These are phyloP conservation scores for Xiphophorus birchmanni DNA, from an alignment of 2,797 vertebrate genomes.

Conservation along the genomic window DNA sequence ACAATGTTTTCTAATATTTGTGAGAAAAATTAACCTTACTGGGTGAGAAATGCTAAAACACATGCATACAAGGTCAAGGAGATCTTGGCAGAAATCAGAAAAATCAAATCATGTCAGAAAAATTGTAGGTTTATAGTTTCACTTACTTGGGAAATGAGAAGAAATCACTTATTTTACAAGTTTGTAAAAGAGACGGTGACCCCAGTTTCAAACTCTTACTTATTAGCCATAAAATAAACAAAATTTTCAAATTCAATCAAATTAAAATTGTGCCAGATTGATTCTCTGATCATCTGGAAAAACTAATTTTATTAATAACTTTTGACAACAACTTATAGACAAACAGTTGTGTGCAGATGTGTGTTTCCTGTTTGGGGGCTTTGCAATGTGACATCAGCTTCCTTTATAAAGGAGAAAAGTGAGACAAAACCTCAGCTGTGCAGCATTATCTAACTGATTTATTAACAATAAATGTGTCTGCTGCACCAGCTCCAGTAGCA, in stretches of 20 bases:
- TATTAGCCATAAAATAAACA: not conserved
- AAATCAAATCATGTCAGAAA: constrained; percentile 4
- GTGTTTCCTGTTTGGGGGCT: not conserved
- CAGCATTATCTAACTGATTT: not conserved
- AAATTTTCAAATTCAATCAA: not conserved
- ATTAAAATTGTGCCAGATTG: not conserved
- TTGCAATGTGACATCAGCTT: not conserved
- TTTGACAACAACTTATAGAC: not conserved
- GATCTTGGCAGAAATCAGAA: constrained; percentile 6
- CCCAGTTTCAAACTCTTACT: not conserved
- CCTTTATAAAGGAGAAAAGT: not conserved
- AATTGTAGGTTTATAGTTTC: not conserved
- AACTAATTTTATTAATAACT: not conserved
- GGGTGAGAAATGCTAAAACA: too few relatives aligned
- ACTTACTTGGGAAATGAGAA: not conserved
- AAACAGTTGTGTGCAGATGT: not conserved
- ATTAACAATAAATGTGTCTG: not conserved
- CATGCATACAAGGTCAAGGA: not conserved
- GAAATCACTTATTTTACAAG: not conserved
- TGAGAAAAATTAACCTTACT: too few relatives aligned
- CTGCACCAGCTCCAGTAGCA: not conserved
- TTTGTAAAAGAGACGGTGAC: not conserved
- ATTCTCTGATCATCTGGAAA: not conserved
- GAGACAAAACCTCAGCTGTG: not conserved
- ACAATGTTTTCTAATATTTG: too few relatives aligned